phyloP scores from a whole-genome alignment of 2,888 invertebrate species.

The Hyposoter dolosus region DNA sequence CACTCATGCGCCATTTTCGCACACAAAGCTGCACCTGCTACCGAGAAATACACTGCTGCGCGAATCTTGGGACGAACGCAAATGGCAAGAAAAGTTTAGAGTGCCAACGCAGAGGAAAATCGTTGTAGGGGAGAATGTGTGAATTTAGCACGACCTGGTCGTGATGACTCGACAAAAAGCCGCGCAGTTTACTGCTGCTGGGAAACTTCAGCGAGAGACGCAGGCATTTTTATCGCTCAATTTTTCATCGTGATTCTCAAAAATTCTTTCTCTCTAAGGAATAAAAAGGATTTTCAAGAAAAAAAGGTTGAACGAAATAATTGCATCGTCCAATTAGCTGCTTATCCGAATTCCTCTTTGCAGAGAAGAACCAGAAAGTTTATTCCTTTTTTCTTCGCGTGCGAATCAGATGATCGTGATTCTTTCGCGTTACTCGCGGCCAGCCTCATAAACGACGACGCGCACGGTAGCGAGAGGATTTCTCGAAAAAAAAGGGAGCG shows the following conservation, averaged over 20 bases:
- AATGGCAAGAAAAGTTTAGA: constrained; percentile 26
- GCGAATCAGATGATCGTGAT: constrained; percentile 53
- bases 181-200: constrained; percentile 35
- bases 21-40: constrained; percentile 44
- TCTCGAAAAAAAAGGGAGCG: constrained; percentile 53
- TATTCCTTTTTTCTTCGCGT: neutral
- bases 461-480: constrained; percentile 66
- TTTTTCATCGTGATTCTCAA: neutral
- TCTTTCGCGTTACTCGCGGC: constrained; percentile 19
- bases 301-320: constrained; percentile 12
- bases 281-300: constrained; percentile 1
- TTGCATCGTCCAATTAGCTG: constrained; percentile 75
- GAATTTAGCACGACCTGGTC: constrained; percentile 71
- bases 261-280: neutral
- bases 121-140: constrained; percentile 53
- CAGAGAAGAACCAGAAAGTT: constrained; percentile 13
- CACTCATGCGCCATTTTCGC: constrained; percentile 11
- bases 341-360: constrained; percentile 70
- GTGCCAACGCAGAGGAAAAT: constrained; percentile 8
- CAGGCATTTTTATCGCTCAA: constrained; percentile 4
- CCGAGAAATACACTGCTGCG: constrained; percentile 22
- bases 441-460: neutral
- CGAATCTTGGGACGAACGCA: constrained; percentile 24
- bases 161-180: constrained; percentile 68
- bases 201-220: constrained; percentile 37